Percentiles rank a stretch among this genome's conserved stretches.
These are phyloP conservation scores for Seriola rivoliana DNA, from an alignment of 2,113 vertebrate genomes.

Conservation along the genomic window DNA sequence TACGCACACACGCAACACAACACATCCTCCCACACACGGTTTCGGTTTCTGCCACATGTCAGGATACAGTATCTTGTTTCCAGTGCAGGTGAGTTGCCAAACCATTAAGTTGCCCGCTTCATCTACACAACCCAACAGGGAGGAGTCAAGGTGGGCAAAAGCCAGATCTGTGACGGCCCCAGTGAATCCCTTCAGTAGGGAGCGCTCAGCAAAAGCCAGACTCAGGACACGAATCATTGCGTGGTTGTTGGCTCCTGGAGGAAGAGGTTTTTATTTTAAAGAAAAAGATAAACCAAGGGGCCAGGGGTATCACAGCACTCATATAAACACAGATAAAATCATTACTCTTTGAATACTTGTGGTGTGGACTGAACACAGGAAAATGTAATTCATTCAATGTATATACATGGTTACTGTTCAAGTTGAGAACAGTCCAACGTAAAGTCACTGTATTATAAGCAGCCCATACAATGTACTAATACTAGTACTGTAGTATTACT, in stretches of 20 bases:
- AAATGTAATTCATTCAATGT: no score
- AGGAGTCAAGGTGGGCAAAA: slow-evolving; percentile 97
- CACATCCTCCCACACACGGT: not conserved
- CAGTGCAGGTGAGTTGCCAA: slow-evolving; percentile 93
- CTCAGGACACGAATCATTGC: slow-evolving; percentile 96
- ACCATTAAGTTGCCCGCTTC: slow-evolving; percentile 97
- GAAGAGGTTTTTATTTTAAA: not conserved
- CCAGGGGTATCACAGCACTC: not conserved
- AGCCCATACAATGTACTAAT: no score
- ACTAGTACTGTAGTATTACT: not conserved
- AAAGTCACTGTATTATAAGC: no score
- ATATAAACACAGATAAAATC: not conserved
- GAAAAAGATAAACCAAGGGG: not conserved
- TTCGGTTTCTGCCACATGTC: not conserved
- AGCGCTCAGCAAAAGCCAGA: slow-evolving; percentile 90
- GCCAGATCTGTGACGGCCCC: slow-evolving; percentile 95
- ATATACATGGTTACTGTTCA: not conserved
- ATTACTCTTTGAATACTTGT: not conserved
- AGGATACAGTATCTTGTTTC: slow-evolving; percentile 96
- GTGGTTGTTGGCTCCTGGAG: slow-evolving; percentile 91
- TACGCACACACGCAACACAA: slow-evolving; percentile 1
- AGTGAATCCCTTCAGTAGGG: slow-evolving; percentile 94
- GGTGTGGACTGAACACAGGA: no score
- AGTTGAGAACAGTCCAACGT: no score
- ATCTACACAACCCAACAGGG: slow-evolving; percentile 94